Base-by-base conservation (phyloP, 92 coral and sea anemone species). In the Actinostola sp. region DNA sequence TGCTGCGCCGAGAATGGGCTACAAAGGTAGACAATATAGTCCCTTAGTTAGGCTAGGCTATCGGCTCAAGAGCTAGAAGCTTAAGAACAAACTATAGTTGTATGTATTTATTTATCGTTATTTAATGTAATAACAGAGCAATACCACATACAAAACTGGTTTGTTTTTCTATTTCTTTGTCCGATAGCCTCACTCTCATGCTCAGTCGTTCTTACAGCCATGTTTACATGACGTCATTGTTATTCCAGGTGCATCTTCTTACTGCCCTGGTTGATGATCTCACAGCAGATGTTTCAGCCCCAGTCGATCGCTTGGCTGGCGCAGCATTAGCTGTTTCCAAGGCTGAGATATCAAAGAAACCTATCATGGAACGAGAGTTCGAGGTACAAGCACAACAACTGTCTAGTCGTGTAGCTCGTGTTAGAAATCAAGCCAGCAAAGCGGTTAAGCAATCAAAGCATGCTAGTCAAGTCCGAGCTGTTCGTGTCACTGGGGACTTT, bases 291-390 rank as follows among this genome's bases (percentile, higher is more conserved):
- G 99, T 92, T 20, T 95, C 99, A 0, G 99, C 97, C 8, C 97
- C 96, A 42, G 99, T 95, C 16, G 99, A 95, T 78, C 88, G 99
- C 50, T 84, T 95, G 58, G 99, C 99, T 35, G 99, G 99, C 81
- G 97, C 99, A 19, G 99, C 99, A 2, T 85, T 95, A 4, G 85
- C 92, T 38, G 97, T 91, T 50, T 80, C 92, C 30, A 89, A 86
- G 73, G 99, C 89, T 11, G 99, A 95, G 35, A 76, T 77, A 31
- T 54, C 85, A 15, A 86, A 80, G 78, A 82, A 82, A 46, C 82
- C 76, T 50, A 79, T 79, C 33, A 81, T 92, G 71, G 92, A 88
- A 67, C 79, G 92, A 50, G 88, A 83, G 57, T 95, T 95, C 56
- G 95, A 91, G 72, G 89, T 81, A 61, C 99, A 95, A 69, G 96